Evolutionary conservation across 2,113 vertebrate genomes (phyloP).

Genomic region (Tetrao urogallus): DNA sequence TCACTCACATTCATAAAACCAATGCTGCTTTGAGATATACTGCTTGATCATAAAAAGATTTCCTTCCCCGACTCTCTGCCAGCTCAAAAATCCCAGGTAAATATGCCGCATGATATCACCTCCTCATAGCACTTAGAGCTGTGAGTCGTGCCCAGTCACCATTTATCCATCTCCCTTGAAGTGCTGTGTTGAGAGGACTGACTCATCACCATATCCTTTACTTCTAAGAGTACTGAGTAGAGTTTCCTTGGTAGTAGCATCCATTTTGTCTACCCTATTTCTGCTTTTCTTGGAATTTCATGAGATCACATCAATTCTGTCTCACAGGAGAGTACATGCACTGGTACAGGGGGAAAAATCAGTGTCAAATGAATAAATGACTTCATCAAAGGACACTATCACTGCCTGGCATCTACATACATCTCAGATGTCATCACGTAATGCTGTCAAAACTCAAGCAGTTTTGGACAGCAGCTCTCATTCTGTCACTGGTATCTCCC

Average conservation of each 20-base stretch:
- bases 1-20: conserved; percentile 10
- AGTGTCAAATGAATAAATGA: neutral
- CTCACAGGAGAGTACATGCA: neutral
- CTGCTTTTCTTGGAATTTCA: conserved; percentile 16
- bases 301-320: conserved; percentile 2
- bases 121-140: neutral
- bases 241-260: neutral
- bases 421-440: neutral
- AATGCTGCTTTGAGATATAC: conserved; percentile 11
- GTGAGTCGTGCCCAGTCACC: neutral
- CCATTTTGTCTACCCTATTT: conserved; percentile 2
- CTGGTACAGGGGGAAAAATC: neutral
- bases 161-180: neutral
- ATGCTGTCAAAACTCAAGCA: neutral
- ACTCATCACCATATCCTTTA: neutral
- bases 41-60: conserved; percentile 52
- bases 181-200: neutral
- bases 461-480: neutral
- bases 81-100: conserved; percentile 35
- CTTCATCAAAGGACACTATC: conserved; percentile 19
- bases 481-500: neutral
- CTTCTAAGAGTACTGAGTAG: conserved; percentile 23
- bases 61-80: neutral
- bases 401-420: neutral
- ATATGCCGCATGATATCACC: neutral